These are phyloP conservation scores for Pluvialis apricaria DNA, from an alignment of 2,113 vertebrate species.

Conservation along the genomic window DNA sequence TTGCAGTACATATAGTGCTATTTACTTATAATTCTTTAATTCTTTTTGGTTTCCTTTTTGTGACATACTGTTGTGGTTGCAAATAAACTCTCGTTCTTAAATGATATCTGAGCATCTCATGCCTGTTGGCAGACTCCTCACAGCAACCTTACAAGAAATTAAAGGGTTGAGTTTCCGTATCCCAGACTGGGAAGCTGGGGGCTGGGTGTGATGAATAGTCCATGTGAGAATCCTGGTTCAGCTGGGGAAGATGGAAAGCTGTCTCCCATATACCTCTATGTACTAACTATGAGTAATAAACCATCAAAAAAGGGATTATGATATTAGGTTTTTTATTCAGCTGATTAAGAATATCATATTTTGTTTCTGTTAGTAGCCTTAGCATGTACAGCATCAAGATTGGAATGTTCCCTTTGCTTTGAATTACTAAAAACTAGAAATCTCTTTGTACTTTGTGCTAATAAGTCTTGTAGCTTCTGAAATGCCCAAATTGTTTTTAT, in stretches of 20 bases:
- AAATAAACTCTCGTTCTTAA: neutral
- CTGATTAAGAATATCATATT: neutral
- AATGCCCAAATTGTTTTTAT: neutral
- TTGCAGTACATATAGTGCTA: neutral
- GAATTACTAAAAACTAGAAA: neutral
- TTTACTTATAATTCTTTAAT: neutral
- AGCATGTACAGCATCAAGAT: neutral
- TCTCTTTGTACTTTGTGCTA: neutral
- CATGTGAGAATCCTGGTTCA: neutral
- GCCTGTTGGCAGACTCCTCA: neutral
- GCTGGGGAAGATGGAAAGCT: neutral
- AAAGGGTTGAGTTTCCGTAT: neutral
- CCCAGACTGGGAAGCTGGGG: neutral
- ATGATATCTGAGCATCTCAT: neutral
- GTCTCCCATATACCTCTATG: neutral
- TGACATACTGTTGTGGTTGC: neutral
- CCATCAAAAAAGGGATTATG: neutral
- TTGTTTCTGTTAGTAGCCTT: neutral
- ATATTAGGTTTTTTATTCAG: neutral
- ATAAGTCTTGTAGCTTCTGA: neutral
- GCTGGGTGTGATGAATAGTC: accelerated
- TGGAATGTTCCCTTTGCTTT: neutral
- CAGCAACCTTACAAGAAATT: neutral
- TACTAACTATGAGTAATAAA: neutral
- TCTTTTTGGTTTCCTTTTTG: neutral